phyloP scores from a whole-genome alignment of 2,113 vertebrate species.

The Apteryx owenii region DNA sequence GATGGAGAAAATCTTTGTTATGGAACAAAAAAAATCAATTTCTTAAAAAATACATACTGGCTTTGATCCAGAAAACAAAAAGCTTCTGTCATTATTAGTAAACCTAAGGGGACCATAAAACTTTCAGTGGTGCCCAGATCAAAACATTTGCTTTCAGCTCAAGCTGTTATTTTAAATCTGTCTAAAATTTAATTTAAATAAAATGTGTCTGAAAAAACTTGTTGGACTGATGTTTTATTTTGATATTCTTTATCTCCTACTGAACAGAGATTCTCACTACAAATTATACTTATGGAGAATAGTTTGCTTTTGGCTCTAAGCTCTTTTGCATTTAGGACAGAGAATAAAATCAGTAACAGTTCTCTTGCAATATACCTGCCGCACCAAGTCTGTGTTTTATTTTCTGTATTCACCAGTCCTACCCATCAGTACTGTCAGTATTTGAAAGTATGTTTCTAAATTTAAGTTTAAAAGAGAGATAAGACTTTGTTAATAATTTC shows the following conservation, averaged over 20 bases:
- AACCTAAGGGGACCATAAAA: conserved; percentile 58
- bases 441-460: not conserved
- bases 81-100: conserved; percentile 49
- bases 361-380: conserved; percentile 30
- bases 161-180: conserved; percentile 16
- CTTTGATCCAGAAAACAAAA: conserved; percentile 59
- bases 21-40: conserved; percentile 3
- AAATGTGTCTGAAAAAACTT: conserved; percentile 12
- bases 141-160: conserved; percentile 7
- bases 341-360: not conserved
- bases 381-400: not conserved
- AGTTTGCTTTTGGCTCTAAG: not conserved
- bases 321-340: conserved; percentile 36
- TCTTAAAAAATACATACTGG: conserved; percentile 48
- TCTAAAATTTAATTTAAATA: conserved; percentile 54
- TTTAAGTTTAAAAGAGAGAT: not conserved
- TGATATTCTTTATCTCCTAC: conserved; percentile 26
- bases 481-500: not conserved
- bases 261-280: not conserved
- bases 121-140: conserved; percentile 47
- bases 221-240: conserved; percentile 43
- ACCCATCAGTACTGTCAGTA: not conserved
- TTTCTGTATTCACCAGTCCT: not conserved
- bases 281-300: conserved; percentile 10
- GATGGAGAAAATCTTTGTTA: conserved; percentile 39